phyloP scores from a whole-genome alignment of 2,113 vertebrate genomes.

The Neofelis nebulosa region DNA sequence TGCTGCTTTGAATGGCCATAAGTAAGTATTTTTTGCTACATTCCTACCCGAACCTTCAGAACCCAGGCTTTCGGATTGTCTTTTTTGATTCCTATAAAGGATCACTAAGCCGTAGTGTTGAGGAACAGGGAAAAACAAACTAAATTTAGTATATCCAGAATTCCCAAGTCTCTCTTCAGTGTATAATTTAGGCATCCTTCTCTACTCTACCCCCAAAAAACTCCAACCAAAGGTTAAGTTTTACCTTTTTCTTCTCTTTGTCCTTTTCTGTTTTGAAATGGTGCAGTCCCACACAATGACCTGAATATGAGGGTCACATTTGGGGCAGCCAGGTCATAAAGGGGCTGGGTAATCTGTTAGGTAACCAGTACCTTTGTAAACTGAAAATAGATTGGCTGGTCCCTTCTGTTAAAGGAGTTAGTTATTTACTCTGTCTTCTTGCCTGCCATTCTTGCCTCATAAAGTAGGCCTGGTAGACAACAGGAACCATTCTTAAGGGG shows the following conservation, averaged over 20 bases:
- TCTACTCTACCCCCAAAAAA: not conserved
- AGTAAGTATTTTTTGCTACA: conserved; percentile 83
- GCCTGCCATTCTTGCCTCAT: not conserved
- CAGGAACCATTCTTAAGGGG: not conserved
- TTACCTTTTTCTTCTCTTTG: conserved; percentile 8
- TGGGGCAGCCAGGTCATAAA: not conserved
- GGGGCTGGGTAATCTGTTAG: not conserved
- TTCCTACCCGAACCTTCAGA: not conserved
- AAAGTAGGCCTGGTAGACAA: not conserved
- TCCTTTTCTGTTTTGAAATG: not conserved
- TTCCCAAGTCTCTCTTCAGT: not conserved
- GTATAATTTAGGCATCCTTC: not conserved
- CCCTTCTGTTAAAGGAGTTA: not conserved
- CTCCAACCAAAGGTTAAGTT: not conserved
- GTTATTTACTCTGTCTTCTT: not conserved
- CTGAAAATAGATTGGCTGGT: not conserved
- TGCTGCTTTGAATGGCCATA: conserved; percentile 97
- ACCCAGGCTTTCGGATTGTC: not conserved
- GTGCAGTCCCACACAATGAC: not conserved
- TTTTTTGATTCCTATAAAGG: not conserved
- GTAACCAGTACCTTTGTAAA: not conserved
- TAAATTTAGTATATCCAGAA: not conserved
- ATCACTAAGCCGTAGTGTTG: not conserved
- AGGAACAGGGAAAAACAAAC: not conserved
- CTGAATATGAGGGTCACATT: not conserved